These are phyloP conservation scores for Andrena dorsata DNA, from an alignment of 2,888 invertebrate genomes.

Conservation along the genomic window DNA sequence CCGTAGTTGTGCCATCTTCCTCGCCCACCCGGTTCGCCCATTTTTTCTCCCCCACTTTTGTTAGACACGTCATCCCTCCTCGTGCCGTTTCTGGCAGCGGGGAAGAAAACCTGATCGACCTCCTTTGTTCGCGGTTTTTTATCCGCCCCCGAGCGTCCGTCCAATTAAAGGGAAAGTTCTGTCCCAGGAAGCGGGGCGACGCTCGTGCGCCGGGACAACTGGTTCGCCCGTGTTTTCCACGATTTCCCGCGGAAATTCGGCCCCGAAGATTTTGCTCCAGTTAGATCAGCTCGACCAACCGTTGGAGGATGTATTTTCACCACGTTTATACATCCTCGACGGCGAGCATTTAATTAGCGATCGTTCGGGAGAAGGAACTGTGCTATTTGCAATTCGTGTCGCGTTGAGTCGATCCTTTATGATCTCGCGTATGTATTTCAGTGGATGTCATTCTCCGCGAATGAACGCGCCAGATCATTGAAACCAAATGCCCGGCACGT, in stretches of 20 bases:
- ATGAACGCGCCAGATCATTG: no score
- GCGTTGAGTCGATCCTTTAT: no score
- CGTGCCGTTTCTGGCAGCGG: conserved; percentile 15
- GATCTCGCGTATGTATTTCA: no score
- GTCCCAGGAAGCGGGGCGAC: conserved; percentile 26
- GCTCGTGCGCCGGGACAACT: conserved; percentile 42
- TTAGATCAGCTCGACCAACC: conserved; percentile 22
- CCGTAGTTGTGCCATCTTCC: conserved; percentile 21
- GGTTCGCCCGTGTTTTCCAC: conserved; percentile 15
- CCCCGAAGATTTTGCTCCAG: conserved; percentile 28
- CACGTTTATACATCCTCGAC: neutral
- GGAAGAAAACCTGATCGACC: conserved; percentile 63
- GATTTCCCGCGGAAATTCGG: conserved; percentile 30
- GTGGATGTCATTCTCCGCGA: no score
- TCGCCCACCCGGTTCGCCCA: neutral
- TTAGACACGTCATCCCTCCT: conserved; percentile 11
- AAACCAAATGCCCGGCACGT: no score
- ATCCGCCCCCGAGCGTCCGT: conserved; percentile 48
- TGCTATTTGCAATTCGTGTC: neutral
- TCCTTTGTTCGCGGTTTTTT: conserved; percentile 66
- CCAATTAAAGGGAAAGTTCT: conserved; percentile 70
- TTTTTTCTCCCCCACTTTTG: conserved; percentile 6
- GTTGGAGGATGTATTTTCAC: conserved; percentile 21
- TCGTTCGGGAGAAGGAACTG: neutral
- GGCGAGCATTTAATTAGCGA: neutral